Evolutionary conservation across 2,797 vertebrate genomes (phyloP).

Genomic region (Lutjanus campechanus): DNA sequence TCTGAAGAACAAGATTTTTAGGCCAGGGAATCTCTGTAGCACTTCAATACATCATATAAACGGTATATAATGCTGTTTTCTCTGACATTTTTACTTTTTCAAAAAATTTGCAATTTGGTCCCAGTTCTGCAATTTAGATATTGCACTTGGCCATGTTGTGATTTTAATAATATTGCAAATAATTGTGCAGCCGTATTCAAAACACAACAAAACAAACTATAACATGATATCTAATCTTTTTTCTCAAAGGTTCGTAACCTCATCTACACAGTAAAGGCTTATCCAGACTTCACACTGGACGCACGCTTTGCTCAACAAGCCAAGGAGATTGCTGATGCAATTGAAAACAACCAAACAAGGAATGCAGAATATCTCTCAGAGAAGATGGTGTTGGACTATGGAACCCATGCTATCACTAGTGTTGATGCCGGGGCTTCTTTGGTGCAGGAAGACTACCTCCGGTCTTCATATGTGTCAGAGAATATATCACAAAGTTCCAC

Average conservation of each 20-base stretch:
- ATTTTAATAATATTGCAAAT: too few species aligned
- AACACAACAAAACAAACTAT: background rate
- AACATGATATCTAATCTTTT: conserved; percentile 6
- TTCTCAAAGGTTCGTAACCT: conserved; percentile 87
- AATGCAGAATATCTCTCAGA: conserved; percentile 89
- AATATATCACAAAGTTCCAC: conserved; percentile 53
- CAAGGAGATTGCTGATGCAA: conserved; percentile 85
- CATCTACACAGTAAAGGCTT: conserved; percentile 88
- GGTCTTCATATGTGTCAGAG: conserved; percentile 85
- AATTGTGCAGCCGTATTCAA: too few species aligned
- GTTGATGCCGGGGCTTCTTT: conserved; percentile 90
- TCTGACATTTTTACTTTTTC: too few species aligned
- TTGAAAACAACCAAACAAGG: conserved; percentile 92
- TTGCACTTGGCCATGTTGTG: too few species aligned
- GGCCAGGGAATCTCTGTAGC: too few species aligned
- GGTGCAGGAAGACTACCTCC: conserved; percentile 91
- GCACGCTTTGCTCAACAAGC: conserved; percentile 85
- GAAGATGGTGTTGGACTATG: conserved; percentile 90
- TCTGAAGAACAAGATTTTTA: too few species aligned
- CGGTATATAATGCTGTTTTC: too few species aligned
- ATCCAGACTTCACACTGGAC: conserved; percentile 86
- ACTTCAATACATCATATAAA: too few species aligned
- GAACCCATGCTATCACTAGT: conserved; percentile 90
- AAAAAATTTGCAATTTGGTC: too few species aligned
- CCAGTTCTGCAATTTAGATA: too few species aligned